A percentile compares a stretch with the other conserved stretches of the same genome.
Conservation (phyloP, 2,113 vertebrate genomes). For the Centropristis striata region DNA sequence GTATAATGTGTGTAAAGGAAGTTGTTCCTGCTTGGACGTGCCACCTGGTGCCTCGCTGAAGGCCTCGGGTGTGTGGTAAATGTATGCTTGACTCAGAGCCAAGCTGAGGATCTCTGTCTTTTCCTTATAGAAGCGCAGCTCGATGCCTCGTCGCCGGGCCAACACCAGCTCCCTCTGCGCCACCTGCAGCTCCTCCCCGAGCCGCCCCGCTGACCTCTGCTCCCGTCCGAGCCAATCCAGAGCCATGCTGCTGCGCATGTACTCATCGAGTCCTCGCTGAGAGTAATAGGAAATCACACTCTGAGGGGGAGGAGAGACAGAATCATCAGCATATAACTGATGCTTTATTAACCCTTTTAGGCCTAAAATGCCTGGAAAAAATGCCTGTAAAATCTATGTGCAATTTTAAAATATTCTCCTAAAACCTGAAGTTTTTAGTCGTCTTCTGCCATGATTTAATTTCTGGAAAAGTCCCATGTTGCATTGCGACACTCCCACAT, state of each 20-base stretch:
- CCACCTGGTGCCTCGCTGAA: conserved; percentile 29
- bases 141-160: conserved; percentile 68
- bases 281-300: conserved; percentile 80
- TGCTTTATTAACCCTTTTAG: neutral
- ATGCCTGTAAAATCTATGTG: too few relatives aligned
- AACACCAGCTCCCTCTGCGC: conserved; percentile 77
- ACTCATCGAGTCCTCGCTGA: conserved; percentile 75
- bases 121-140: conserved; percentile 82
- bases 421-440: too few relatives aligned
- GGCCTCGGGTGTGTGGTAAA: conserved; percentile 53
- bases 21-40: conserved; percentile 60
- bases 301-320: conserved; percentile 46
- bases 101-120: conserved; percentile 80
- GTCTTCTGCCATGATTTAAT: too few relatives aligned
- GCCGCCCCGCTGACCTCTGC: conserved; percentile 70
- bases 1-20: conserved; percentile 63
- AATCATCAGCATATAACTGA: neutral
- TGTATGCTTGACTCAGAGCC: conserved; percentile 78
- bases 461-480: too few relatives aligned
- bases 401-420: too few relatives aligned
- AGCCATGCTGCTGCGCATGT: conserved; percentile 81
- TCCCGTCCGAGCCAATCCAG: conserved; percentile 81
- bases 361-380: too few relatives aligned
- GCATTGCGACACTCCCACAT: too few relatives aligned
- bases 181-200: conserved; percentile 70